Evolutionary conservation across 2,113 vertebrate genomes (phyloP), one percentile per base, ranked within the genome.

Genomic region (Tupaia chinensis): DNA sequence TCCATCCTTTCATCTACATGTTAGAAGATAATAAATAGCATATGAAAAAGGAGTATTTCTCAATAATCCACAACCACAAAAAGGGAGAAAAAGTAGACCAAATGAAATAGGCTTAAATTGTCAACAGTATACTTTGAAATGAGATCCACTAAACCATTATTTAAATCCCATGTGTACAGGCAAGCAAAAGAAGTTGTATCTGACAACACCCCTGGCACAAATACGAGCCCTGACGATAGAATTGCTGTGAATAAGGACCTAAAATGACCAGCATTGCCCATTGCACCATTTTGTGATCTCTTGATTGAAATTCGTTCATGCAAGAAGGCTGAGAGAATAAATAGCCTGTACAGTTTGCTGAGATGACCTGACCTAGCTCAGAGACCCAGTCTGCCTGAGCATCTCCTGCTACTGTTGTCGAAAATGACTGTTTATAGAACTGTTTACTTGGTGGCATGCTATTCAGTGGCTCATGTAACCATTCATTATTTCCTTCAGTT

Each of bases 401-500:
- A 22, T 81, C 84, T 69, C 84, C 9, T n/a, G n/a, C 81, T 58
- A 25, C 65, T 85, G 6, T 70, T 87, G 89, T 85, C 14, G 7
- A 74, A 93, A 97, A 93, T 93, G 82, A 82, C 77, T 89, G 91
- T 95, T 89, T 93, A 89, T 54, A 61, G 27, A 54, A 70, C 78
- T 91, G 83, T 96, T 93, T 95, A 92, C 93, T 94, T 74, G 70
- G 76, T 87, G 83, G 77, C 60, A 14, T 82, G 76, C 87, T 74
- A 80, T 79, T 85, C 90, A 54, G 29, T 61, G 66, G 8, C 90
- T 82, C 34, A 73, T 89, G 60, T 56, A 97, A n/a, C 86, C 95
- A 1, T 93, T 65, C 95, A 82, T 97, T 98, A 90, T 98, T 98
- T 98, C 76, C 90, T 90, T 27, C 8, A 70, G 60, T 25, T 94